phyloP scores from a whole-genome alignment of 2,113 vertebrate genomes.

The Sinocyclocheilus anophthalmus region DNA sequence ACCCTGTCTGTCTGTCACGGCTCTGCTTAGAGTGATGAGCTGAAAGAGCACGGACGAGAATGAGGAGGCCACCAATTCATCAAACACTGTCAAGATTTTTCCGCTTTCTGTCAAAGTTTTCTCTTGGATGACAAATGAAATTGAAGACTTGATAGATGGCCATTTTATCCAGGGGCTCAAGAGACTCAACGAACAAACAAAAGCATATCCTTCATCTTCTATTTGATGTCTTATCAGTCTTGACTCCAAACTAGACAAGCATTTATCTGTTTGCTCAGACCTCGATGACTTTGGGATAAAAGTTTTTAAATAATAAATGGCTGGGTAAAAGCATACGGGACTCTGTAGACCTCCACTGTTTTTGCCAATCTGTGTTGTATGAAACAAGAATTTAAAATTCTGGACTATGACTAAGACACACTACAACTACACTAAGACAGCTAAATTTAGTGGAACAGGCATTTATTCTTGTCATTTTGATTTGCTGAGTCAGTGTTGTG shows the following conservation, averaged over 20 bases:
- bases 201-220: conserved; percentile 10
- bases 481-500: neutral
- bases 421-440: neutral
- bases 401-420: neutral
- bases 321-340: neutral
- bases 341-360: neutral
- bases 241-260: neutral
- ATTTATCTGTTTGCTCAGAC: conserved; percentile 18
- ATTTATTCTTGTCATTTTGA: conserved; percentile 1
- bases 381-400: neutral
- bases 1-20: conserved; percentile 25
- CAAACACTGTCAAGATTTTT: conserved; percentile 50
- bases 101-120: conserved; percentile 43
- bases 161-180: conserved; percentile 2
- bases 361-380: neutral
- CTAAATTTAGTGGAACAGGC: neutral
- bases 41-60: conserved; percentile 3
- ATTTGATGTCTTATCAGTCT: conserved; percentile 17
- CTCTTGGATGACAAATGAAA: conserved; percentile 45
- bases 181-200: conserved; percentile 24
- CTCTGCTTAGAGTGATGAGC: conserved; percentile 40
- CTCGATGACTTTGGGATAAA: conserved; percentile 6
- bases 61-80: conserved; percentile 40
- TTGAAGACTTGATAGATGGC: conserved; percentile 47
- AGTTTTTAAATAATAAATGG: conserved; percentile 32